Base-by-base conservation (phyloP, 2,797 vertebrate species). In the Sandelia bainsii region DNA sequence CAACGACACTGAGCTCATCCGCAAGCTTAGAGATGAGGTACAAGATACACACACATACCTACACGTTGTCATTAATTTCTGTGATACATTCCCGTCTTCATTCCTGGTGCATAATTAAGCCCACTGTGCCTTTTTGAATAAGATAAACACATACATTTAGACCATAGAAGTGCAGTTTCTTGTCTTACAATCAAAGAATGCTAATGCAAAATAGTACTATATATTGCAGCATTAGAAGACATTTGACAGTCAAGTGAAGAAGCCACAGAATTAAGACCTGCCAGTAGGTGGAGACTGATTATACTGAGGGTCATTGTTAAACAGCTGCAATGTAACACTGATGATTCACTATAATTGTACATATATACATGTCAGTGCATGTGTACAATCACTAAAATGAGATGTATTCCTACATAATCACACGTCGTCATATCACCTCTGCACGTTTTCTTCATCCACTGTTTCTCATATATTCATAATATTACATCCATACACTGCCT, bases 1-100 rank as follows among this genome's bases (percentile, higher is more conserved):
- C 91, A 99, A 99, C 0, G 98, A 99, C 89, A 99, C 98, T 0
- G 98, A 99, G 79, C 96, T 99, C 61, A 98, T 99, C 92, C 95
- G 98, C 74, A 99, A 99, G 82, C 93, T 99, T 84, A 89, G 98
- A 80, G 97, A 99, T 84, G 96, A 99, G 97, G 98, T 98, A 87
- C 17, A 29, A 20, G 29, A 27, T 23, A 16, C 6, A 1, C 11
- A 2, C 22, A 32, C 32, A 22, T 1, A 0, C 44, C 29, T 3
- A 8, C 56, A 39, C 54, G 58, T 8, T 19, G 32, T 19, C 6
- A 23, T 40, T 27, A 0, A 6, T 29, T 22, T 49, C 8, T 12
- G 17, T 49, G 34, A 58, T 29, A 1, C 1, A 27, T 58, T 6
- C 6, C 20, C 20, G 29, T 58, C n/a, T 20, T 14, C 40, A 42